Evolutionary conservation across 1,140 invertebrate species (phyloP), one percentile per base, ranked within the genome.

Genomic region (Pygmarrhopalites habei): DNA sequence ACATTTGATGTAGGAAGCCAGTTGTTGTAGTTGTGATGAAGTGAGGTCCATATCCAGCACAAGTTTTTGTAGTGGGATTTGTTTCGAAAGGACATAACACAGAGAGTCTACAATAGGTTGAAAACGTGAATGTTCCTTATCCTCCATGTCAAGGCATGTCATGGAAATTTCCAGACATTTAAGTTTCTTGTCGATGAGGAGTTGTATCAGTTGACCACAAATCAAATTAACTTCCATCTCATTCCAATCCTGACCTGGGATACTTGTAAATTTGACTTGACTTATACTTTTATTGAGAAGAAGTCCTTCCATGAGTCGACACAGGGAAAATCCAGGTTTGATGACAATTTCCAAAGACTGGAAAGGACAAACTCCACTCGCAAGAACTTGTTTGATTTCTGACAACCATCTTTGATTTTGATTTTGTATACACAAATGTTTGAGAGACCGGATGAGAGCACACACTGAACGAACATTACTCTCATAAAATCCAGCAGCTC

Each of bases 1-100:
- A 30, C 23, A 60, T 53, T 77, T 74, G n/a, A 80, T 74, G 12
- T 77, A 74, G 1, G 71, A 72, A 67, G 78, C 80, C 29, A 82
- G 72, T 60, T 80, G 76, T 29, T 76, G 74, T 35, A 82, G 75
- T 74, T 82, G 80, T 46, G 75, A 72, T 17, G 79, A 77, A 35
- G 78, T 76, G 62, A 81, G 73, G 71, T 79, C 79, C 72, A 81
- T 75, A 72, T 82, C 80, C 46, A 82, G 74, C 14, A 80, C 76
- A 51, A 81, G 66, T 60, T 78, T 79, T 43, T 74, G 74, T 35
- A 81, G 62, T 26, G 65, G 69, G 23, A 68, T 70, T 57, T 64
- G 62, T 19, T 76, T 71, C 43, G 66, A 70, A 53, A 81, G 67
- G 32, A 77, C 74, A 30, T 75, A 75, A 63, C 78, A 81, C 25